Percentiles rank a stretch among this genome's conserved stretches.
Conservation (phyloP, 2,113 vertebrate species). For the Ceyx melanurus region DNA sequence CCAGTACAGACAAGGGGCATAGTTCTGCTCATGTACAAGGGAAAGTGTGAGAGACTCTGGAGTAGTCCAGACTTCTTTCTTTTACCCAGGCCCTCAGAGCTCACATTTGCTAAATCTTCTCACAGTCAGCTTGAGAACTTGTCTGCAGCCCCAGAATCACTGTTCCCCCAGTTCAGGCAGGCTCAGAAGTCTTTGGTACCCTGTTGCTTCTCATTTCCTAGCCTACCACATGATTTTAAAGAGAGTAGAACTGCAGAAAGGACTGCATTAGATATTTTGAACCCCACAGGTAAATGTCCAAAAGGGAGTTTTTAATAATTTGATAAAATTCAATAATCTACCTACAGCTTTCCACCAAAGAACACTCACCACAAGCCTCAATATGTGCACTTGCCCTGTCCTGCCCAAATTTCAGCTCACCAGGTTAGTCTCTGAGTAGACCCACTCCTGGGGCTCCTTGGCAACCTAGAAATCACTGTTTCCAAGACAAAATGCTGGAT, state of each 20-base stretch:
- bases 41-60: accelerated
- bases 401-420: neutral
- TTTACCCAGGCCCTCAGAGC: neutral
- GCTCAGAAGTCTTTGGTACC: neutral
- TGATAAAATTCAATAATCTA: accelerated
- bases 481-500: accelerated
- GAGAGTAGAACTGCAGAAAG: neutral
- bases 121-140: neutral
- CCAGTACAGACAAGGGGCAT: neutral
- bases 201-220: neutral
- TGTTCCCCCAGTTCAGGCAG: neutral
- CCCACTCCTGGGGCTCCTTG: neutral
- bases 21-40: neutral
- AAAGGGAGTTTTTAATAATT: neutral
- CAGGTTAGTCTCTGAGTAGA: neutral
- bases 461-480: neutral
- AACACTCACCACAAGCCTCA: neutral
- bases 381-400: neutral
- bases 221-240: neutral
- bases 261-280: neutral
- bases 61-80: neutral
- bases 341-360: neutral
- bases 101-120: neutral
- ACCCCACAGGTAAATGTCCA: neutral
- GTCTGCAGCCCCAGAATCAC: neutral